phyloP scores from a whole-genome alignment of 2,113 vertebrate species.

The Coregonus clupeaformis region DNA sequence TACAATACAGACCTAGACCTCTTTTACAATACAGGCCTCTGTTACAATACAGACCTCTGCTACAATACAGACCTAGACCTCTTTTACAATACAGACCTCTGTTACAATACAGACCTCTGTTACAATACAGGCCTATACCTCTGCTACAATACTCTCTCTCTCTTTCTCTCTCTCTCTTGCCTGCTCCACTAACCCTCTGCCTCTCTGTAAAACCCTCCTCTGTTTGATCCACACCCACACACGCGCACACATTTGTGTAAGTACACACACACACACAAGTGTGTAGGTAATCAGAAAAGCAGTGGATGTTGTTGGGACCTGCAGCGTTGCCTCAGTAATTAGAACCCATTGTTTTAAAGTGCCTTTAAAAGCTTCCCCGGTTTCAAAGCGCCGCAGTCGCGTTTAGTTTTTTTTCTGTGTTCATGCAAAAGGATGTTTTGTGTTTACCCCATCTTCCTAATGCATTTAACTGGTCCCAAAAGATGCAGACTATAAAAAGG shows the following conservation, averaged over 20 bases:
- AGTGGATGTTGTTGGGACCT: constrained; percentile 62
- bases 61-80: no score
- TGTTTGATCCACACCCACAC: no score
- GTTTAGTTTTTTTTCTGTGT: constrained; percentile 43
- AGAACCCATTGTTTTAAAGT: constrained; percentile 71
- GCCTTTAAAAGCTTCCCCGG: constrained; percentile 70
- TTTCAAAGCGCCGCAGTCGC: constrained; percentile 51
- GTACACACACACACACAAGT: constrained; percentile 37
- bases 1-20: no score
- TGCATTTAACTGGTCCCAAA: constrained; percentile 68
- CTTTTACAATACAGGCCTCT: no score
- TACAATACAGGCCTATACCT: not conserved
- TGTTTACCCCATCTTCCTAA: constrained; percentile 67
- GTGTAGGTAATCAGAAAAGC: constrained; percentile 62
- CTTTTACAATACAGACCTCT: no score
- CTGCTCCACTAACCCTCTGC: constrained; percentile 10
- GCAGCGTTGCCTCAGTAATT: constrained; percentile 70
- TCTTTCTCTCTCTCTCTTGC: constrained; percentile 20
- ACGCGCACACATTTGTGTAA: no score
- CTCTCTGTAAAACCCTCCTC: constrained; percentile 30
- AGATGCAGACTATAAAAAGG: constrained; percentile 58
- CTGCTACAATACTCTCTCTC: constrained; percentile 35
- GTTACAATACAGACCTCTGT: no score
- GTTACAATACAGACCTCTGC: no score
- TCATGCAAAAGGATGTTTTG: constrained; percentile 66